Conservation (phyloP, 2,888 invertebrate genomes). For the Plagodis pulveraria region DNA sequence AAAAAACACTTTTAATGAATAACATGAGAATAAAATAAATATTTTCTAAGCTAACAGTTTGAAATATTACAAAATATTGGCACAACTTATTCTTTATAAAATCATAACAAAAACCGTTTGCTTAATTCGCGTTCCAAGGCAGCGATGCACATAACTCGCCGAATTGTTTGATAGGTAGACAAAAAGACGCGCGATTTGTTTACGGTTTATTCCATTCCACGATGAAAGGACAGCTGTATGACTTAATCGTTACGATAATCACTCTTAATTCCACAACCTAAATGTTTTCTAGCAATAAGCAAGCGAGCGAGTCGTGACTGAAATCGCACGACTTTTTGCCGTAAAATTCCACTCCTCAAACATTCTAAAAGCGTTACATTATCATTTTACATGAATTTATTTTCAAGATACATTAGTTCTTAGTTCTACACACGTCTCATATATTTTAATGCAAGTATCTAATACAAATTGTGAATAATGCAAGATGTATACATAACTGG, state of each 20-base stretch:
- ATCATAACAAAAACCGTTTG: constrained; percentile 19
- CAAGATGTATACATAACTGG: constrained; percentile 11
- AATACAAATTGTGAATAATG: constrained; percentile 14
- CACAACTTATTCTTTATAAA: constrained; percentile 31
- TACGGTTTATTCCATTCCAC: background rate
- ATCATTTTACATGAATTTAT: constrained; percentile 10
- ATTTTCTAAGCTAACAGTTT: constrained; percentile 42
- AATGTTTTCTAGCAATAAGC: constrained; percentile 3
- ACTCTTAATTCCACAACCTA: constrained; percentile 14
- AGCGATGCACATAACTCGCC: constrained; percentile 1
- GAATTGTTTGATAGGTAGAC: constrained; percentile 3
- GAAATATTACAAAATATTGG: constrained; percentile 38
- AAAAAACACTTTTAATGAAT: constrained; percentile 58
- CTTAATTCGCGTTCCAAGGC: constrained; percentile 4
- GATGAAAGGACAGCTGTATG: background rate
- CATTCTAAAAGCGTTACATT: constrained; percentile 19
- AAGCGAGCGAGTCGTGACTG: constrained; percentile 2
- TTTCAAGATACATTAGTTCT: constrained; percentile 20
- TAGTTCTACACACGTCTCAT: constrained; percentile 23
- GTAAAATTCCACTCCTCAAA: constrained; percentile 1
- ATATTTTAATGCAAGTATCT: constrained; percentile 2
- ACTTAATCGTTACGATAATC: constrained; percentile 8
- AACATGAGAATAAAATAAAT: constrained; percentile 63
- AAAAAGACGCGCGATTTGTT: constrained; percentile 10
- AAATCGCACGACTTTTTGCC: constrained; percentile 10